These are phyloP conservation scores for Pseudocheirus occidentalis DNA, from an alignment of 2,797 vertebrate genomes.

Conservation along the genomic window DNA sequence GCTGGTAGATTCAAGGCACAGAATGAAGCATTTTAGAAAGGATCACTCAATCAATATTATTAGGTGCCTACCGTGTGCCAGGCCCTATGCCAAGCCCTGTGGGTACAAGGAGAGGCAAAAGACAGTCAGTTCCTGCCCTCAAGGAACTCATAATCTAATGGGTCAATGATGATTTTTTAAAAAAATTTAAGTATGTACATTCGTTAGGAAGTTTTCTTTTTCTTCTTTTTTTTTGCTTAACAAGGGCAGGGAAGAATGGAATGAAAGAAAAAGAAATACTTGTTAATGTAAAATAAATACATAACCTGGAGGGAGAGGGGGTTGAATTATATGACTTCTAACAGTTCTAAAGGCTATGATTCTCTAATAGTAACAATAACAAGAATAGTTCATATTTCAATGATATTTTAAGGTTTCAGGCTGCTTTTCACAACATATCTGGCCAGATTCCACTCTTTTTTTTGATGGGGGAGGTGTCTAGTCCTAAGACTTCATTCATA, in stretches of 20 bases:
- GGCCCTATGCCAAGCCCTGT: neutral
- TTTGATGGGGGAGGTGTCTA: neutral
- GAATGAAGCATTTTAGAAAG: neutral
- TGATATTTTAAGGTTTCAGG: neutral
- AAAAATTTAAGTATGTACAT: neutral
- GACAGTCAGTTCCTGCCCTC: neutral
- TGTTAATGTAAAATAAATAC: neutral
- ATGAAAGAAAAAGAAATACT: no score
- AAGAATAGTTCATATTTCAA: neutral
- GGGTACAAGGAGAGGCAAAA: neutral
- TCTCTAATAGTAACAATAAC: neutral
- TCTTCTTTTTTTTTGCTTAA: neutral
- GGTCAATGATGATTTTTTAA: neutral
- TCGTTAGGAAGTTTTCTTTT: neutral
- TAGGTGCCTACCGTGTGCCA: neutral
- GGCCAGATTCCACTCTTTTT: neutral
- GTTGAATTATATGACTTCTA: neutral
- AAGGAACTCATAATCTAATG: neutral
- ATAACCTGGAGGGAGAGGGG: neutral
- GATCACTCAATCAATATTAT: neutral
- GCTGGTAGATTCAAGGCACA: neutral
- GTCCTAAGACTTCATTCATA: neutral
- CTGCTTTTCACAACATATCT: neutral
- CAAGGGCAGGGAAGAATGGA: neutral
- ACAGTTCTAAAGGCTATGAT: neutral